Evolutionary conservation across 1,140 invertebrate genomes (phyloP).

Genomic region (Philotrypesis tridentata): DNA sequence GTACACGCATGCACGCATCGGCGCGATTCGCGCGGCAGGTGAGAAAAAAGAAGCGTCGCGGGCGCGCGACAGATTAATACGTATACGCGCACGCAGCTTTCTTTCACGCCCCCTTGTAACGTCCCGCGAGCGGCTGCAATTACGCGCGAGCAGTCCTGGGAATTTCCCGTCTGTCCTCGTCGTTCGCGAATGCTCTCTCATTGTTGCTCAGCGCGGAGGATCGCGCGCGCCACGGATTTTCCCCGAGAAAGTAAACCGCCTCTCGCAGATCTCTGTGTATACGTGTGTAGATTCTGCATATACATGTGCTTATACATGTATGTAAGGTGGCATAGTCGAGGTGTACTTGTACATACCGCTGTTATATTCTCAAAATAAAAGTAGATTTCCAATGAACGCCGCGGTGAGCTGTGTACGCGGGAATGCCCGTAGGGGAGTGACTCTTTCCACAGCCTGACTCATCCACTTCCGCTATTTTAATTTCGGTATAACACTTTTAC

Average conservation of each 20-base stretch:
- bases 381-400: not conserved
- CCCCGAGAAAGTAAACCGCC: slow-evolving; percentile 23
- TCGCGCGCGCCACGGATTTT: not conserved
- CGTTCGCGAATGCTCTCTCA: not conserved
- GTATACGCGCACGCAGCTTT: not conserved
- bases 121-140: slow-evolving; percentile 14
- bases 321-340: too few species aligned
- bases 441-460: not conserved
- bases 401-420: not conserved
- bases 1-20: too few species aligned
- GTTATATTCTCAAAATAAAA: not conserved
- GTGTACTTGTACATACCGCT: too few species aligned
- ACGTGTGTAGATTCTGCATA: too few species aligned
- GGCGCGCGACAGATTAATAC: not conserved
- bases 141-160: not conserved
- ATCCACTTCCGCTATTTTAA: not conserved
- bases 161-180: slow-evolving; percentile 1
- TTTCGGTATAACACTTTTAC: not conserved
- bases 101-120: slow-evolving; percentile 16
- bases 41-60: too few species aligned
- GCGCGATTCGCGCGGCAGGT: too few species aligned
- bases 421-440: not conserved
- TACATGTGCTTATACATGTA: too few species aligned
- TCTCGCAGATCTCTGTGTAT: not conserved
- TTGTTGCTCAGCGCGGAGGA: not conserved